phyloP scores from a whole-genome alignment of 2,888 invertebrate species.

The Conomelus anceps region DNA sequence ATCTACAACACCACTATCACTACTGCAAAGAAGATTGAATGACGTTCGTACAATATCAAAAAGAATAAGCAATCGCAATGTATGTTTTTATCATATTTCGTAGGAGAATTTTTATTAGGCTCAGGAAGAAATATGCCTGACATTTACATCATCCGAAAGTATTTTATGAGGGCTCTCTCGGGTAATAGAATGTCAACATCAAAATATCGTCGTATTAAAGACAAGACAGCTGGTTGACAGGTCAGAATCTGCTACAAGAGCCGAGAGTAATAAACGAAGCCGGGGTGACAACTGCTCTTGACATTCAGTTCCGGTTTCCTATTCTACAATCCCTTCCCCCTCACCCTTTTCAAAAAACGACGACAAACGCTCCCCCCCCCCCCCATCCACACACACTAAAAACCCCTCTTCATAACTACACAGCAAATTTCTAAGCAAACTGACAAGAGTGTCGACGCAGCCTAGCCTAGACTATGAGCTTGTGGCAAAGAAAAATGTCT shows the following conservation, averaged over 20 bases:
- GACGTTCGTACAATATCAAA: too few relatives aligned
- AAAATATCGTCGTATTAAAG: not conserved
- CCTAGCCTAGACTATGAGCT: not conserved
- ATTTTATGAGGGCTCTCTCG: not conserved
- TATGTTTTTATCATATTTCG: too few relatives aligned
- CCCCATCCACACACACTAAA: not conserved
- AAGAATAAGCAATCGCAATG: too few relatives aligned
- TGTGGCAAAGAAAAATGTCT: not conserved
- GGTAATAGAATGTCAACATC: not conserved
- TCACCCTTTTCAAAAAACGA: too few relatives aligned
- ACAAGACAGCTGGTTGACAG: not conserved
- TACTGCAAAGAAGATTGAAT: too few relatives aligned
- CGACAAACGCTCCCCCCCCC: not conserved
- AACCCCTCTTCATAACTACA: too few relatives aligned
- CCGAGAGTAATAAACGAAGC: not conserved
- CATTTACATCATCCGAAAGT: too few relatives aligned
- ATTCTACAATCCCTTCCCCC: too few relatives aligned
- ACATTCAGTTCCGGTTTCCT: not conserved
- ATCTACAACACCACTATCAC: too few relatives aligned
- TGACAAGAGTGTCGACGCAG: too few relatives aligned
- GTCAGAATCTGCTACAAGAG: not conserved
- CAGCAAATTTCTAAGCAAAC: too few relatives aligned
- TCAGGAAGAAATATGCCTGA: not conserved
- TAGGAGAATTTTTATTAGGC: not conserved
- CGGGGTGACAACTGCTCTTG: not conserved